Conservation (phyloP, 1,140 invertebrate genomes). For the Macrotrachela quadricornifera region DNA sequence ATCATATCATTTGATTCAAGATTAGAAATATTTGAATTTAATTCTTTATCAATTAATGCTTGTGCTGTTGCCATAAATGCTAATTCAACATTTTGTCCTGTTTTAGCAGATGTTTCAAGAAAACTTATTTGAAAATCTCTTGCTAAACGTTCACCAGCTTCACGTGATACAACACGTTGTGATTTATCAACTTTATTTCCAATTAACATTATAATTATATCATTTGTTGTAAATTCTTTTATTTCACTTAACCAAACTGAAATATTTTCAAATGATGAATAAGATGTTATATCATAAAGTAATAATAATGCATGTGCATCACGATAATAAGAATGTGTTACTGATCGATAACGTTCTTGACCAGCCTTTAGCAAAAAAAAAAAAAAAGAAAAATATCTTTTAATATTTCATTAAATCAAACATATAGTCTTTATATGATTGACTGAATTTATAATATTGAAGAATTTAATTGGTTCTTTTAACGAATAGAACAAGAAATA, state of each 20-base stretch:
- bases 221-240: slow-evolving; percentile 35
- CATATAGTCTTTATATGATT: no score
- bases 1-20: no score
- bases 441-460: no score
- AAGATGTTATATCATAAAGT: slow-evolving; percentile 36
- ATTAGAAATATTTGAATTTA: no score
- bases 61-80: slow-evolving; percentile 35
- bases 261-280: slow-evolving; percentile 35
- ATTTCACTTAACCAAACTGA: slow-evolving; percentile 36
- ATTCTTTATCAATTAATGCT: no score
- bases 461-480: no score
- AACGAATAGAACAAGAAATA: no score
- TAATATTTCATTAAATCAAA: no score
- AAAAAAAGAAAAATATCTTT: neutral
- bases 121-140: slow-evolving; percentile 28
- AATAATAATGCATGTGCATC: slow-evolving; percentile 34
- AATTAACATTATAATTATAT: slow-evolving; percentile 36
- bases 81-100: slow-evolving; percentile 35
- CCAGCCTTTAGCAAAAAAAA: slow-evolving; percentile 16
- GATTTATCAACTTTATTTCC: slow-evolving; percentile 32
- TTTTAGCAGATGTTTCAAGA: slow-evolving; percentile 38
- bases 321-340: slow-evolving; percentile 33
- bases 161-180: slow-evolving; percentile 23
- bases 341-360: slow-evolving; percentile 32
- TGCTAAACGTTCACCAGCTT: slow-evolving; percentile 31